These are phyloP conservation scores for Channallabes apus DNA, from an alignment of 2,797 vertebrate species.

Conservation along the genomic window DNA sequence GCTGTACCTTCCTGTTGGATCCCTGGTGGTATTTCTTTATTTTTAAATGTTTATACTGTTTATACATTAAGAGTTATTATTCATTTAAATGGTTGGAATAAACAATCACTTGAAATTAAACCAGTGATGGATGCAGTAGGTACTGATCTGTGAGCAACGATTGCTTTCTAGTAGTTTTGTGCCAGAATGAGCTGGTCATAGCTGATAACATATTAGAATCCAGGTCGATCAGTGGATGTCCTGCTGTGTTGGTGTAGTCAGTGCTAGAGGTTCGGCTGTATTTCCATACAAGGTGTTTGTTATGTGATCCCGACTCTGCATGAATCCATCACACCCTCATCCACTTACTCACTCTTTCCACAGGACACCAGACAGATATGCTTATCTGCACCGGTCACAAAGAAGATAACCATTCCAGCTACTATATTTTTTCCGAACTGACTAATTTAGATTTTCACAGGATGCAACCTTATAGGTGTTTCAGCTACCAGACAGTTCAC, in stretches of 20 bases:
- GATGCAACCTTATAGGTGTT: background rate
- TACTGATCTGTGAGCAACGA: background rate
- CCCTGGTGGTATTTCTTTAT: background rate
- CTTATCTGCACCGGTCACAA: background rate
- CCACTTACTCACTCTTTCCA: slow-evolving; percentile 39
- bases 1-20: background rate
- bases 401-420: background rate
- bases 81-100: background rate
- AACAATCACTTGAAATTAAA: background rate
- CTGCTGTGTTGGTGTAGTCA: background rate
- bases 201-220: background rate
- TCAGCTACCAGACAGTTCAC: background rate
- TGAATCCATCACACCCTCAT: slow-evolving; percentile 1
- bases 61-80: background rate
- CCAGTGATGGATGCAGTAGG: background rate
- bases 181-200: background rate
- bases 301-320: slow-evolving; percentile 38
- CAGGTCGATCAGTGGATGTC: background rate
- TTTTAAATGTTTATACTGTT: background rate
- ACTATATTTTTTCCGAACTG: background rate
- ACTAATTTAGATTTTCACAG: background rate
- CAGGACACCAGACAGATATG: slow-evolving; percentile 19
- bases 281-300: slow-evolving; percentile 63
- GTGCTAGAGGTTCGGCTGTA: background rate
- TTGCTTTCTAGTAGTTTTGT: background rate